phyloP scores from a whole-genome alignment of 2,113 vertebrate species.

The Chaetops frenatus region DNA sequence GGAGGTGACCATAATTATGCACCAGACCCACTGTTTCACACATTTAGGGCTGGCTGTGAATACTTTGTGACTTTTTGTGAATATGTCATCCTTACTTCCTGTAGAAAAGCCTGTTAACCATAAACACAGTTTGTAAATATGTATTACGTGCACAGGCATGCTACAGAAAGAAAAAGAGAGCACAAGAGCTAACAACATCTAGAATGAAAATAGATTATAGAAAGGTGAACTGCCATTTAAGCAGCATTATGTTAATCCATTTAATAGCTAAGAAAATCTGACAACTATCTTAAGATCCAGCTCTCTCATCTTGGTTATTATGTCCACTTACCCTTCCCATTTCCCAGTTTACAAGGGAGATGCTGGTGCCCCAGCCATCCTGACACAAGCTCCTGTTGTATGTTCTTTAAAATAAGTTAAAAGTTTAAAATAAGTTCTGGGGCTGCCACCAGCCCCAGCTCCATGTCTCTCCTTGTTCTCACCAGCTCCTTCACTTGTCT shows the following conservation, averaged over 20 bases:
- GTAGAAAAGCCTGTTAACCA: background rate
- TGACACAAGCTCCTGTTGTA: background rate
- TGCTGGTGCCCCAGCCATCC: background rate
- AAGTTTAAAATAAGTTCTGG: background rate
- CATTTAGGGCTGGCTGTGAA: background rate
- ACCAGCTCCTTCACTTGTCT: background rate
- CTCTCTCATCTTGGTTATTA: background rate
- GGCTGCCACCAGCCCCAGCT: background rate
- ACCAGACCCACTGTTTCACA: background rate
- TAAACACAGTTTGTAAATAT: background rate
- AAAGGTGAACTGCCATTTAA: background rate
- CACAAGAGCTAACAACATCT: rapidly evolving
- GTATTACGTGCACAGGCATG: background rate
- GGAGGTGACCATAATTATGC: background rate
- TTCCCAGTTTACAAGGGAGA: background rate
- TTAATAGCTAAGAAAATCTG: background rate
- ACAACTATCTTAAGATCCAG: background rate
- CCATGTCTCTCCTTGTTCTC: rapidly evolving
- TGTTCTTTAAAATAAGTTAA: background rate
- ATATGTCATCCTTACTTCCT: background rate
- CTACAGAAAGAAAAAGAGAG: background rate
- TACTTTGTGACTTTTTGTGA: background rate
- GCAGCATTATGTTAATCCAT: background rate
- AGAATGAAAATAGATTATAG: background rate
- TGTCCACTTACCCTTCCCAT: background rate